phyloP scores from a whole-genome alignment of 2,888 invertebrate species.

The Noctuana brunneofusca region DNA sequence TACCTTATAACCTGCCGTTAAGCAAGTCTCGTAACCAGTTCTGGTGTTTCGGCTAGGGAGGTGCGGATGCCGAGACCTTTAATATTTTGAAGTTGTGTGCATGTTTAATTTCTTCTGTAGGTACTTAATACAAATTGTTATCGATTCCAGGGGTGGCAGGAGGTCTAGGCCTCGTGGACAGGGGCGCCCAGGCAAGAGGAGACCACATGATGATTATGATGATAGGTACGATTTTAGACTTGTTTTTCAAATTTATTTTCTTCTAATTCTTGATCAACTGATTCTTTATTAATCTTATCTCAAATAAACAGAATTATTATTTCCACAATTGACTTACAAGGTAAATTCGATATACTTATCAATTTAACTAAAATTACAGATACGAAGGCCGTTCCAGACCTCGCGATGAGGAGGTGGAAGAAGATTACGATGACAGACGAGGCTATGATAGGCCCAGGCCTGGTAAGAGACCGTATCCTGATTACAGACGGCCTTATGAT shows the following conservation, averaged over 20 bases:
- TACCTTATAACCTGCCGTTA: no score
- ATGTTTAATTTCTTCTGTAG: not conserved
- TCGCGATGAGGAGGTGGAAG: slow-evolving; percentile 66
- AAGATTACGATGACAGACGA: slow-evolving; percentile 68
- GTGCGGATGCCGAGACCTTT: no score
- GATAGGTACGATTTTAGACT: slow-evolving; percentile 67
- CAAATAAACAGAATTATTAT: no score
- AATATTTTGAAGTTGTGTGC: no score
- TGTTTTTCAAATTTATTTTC: not conserved
- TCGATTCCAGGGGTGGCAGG: slow-evolving; percentile 69
- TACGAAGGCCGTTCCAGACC: slow-evolving; percentile 76
- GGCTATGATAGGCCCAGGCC: slow-evolving; percentile 66
- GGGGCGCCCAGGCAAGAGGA: slow-evolving; percentile 74
- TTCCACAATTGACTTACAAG: no score
- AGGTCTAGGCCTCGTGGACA: slow-evolving; percentile 77
- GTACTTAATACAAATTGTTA: not conserved
- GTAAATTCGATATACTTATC: not conserved
- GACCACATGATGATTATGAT: slow-evolving; percentile 86
- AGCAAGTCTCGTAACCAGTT: no score
- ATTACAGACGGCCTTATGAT: slow-evolving; percentile 60
- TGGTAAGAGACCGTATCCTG: slow-evolving; percentile 55
- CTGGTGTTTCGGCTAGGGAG: no score
- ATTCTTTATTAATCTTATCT: no score
- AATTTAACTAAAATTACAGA: slow-evolving; percentile 52
- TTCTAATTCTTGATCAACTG: no score